Percentiles rank a stretch among this genome's conserved stretches.
Evolutionary conservation across 2,113 vertebrate genomes (phyloP).

Genomic region (Carettochelys insculpta): DNA sequence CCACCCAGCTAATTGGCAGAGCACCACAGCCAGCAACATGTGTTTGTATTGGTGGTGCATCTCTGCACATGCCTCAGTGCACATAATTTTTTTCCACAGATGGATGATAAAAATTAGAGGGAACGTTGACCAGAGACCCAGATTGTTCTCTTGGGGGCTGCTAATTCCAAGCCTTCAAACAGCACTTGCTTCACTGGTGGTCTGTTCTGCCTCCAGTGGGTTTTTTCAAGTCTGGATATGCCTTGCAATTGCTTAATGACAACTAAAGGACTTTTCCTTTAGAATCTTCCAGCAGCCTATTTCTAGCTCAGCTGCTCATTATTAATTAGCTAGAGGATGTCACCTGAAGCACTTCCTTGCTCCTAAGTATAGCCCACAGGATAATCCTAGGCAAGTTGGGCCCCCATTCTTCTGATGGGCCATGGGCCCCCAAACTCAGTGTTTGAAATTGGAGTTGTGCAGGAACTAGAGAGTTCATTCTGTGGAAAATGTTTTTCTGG

Average conservation of each 20-base stretch:
- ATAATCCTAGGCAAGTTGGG: neutral
- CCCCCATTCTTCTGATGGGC: neutral
- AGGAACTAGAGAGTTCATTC: neutral
- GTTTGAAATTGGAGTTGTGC: neutral
- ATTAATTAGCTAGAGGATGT: neutral
- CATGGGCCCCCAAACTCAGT: neutral
- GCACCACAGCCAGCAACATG: no score
- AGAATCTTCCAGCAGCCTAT: neutral
- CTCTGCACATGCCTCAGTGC: no score
- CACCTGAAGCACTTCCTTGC: neutral
- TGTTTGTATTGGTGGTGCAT: no score
- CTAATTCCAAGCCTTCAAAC: neutral
- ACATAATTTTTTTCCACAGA: no score
- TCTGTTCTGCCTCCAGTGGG: neutral
- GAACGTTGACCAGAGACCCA: no score
- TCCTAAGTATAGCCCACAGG: neutral
- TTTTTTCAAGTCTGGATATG: neutral
- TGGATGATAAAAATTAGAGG: no score
- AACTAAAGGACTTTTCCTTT: neutral
- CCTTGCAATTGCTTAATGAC: neutral
- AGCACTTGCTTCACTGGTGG: neutral
- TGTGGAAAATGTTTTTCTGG: neutral
- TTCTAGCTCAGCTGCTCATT: neutral
- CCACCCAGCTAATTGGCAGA: no score
- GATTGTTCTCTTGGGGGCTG: neutral